Evolutionary conservation across 1,140 invertebrate species (phyloP).

Genomic region (Orchesella cincta): DNA sequence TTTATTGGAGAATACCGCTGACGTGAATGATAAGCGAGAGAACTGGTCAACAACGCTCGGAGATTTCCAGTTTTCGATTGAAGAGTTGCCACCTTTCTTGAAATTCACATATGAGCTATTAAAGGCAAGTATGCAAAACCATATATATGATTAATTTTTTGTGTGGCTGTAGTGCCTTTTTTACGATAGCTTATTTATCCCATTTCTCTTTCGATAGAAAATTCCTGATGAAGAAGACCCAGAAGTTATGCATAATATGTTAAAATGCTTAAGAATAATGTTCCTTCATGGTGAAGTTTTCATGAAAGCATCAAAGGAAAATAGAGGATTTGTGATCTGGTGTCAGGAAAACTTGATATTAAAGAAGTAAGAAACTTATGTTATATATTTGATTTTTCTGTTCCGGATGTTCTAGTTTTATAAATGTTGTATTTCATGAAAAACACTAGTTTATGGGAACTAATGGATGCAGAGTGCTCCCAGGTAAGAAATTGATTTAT

Average conservation of each 20-base stretch:
- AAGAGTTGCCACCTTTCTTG: slow-evolving; percentile 87
- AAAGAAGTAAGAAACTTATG: slow-evolving; percentile 74
- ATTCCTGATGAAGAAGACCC: slow-evolving; percentile 65
- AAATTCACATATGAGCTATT: slow-evolving; percentile 89
- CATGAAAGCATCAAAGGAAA: slow-evolving; percentile 80
- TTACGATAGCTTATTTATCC: background rate
- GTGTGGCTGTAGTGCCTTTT: background rate
- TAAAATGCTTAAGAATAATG: slow-evolving; percentile 88
- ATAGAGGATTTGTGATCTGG: slow-evolving; percentile 95
- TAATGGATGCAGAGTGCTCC: slow-evolving; percentile 85
- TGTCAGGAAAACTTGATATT: slow-evolving; percentile 94
- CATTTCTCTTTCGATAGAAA: slow-evolving; percentile 41
- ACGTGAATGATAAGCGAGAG: slow-evolving; percentile 24
- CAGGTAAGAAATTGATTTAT: slow-evolving; percentile 63
- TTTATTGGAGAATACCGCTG: background rate
- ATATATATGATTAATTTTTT: slow-evolving; percentile 14
- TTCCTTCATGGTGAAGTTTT: slow-evolving; percentile 92
- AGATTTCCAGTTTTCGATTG: slow-evolving; percentile 86
- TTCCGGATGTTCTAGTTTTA: background rate
- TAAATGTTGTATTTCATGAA: background rate
- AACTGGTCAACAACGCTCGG: slow-evolving; percentile 85
- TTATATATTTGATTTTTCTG: slow-evolving; percentile 12
- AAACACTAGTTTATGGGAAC: slow-evolving; percentile 76
- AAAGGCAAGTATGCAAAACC: slow-evolving; percentile 64
- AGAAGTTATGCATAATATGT: slow-evolving; percentile 89